These are phyloP conservation scores for Drosophila imparisetae DNA, from an alignment of 2,888 invertebrate genomes.

Conservation along the genomic window DNA sequence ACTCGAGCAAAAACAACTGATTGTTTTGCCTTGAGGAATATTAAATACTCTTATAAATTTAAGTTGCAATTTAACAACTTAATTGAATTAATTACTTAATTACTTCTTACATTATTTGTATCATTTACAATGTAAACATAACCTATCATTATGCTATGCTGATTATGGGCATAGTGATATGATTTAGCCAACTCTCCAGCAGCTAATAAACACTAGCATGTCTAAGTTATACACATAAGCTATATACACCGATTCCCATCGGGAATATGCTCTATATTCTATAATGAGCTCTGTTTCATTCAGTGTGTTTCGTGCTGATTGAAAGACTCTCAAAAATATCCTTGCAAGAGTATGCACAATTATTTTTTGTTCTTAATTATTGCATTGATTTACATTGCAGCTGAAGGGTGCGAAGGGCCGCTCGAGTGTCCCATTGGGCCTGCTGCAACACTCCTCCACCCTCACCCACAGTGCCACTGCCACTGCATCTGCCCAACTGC, in stretches of 20 bases:
- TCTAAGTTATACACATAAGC: not conserved
- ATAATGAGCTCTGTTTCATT: not conserved
- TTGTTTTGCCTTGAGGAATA: not conserved
- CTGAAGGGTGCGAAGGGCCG: slow-evolving; percentile 39
- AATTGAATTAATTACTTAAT: not conserved
- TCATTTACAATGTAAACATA: not conserved
- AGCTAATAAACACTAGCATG: not conserved
- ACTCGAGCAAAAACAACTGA: not conserved
- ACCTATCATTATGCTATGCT: not conserved
- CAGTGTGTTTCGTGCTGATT: not conserved
- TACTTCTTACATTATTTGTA: too few relatives aligned
- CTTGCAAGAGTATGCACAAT: slow-evolving; percentile 15
- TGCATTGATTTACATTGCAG: slow-evolving; percentile 72
- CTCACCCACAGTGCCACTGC: not conserved
- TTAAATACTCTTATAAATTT: slow-evolving; percentile 1
- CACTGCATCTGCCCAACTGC: slow-evolving; percentile 38
- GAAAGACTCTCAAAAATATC: not conserved
- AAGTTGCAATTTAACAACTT: not conserved
- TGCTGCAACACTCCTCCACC: not conserved
- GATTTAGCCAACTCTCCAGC: not conserved
- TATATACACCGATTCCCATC: not conserved
- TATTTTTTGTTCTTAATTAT: slow-evolving; percentile 72
- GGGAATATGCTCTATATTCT: not conserved
- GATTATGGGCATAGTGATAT: too few relatives aligned
- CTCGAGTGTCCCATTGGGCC: slow-evolving; percentile 53